phyloP scores from a whole-genome alignment of 2,113 vertebrate species.

The Psittacula cyanocephala region DNA sequence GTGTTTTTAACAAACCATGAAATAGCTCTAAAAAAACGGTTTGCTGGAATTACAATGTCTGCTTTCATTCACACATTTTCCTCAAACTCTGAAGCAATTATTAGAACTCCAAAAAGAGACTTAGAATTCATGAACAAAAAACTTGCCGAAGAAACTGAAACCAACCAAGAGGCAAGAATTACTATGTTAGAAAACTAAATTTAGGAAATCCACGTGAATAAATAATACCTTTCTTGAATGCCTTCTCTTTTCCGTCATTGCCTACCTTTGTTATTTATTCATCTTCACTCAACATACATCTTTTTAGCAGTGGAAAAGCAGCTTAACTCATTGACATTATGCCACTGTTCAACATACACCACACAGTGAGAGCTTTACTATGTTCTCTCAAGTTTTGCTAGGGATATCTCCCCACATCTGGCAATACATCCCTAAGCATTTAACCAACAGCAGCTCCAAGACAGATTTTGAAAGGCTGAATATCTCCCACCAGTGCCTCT shows the following conservation, averaged over 20 bases:
- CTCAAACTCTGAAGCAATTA: constrained; percentile 4
- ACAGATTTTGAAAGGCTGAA: not conserved
- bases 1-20: constrained; percentile 46
- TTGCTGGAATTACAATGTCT: not conserved
- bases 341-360: not conserved
- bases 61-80: constrained; percentile 48
- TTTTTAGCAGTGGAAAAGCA: not conserved
- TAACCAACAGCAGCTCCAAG: not conserved
- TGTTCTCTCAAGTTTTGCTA: not conserved
- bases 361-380: fast-evolving
- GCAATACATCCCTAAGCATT: not conserved
- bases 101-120: not conserved
- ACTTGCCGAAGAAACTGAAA: not conserved
- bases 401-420: not conserved
- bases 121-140: not conserved
- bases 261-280: not conserved
- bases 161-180: not conserved
- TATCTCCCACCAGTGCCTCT: not conserved
- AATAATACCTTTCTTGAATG: not conserved
- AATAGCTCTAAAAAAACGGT: constrained; percentile 6
- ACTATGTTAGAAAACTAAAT: not conserved
- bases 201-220: not conserved
- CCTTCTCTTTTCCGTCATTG: not conserved
- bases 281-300: not conserved
- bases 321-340: not conserved